Conservation (phyloP, 2,888 invertebrate genomes). For the Barypeithes pellucidus region DNA sequence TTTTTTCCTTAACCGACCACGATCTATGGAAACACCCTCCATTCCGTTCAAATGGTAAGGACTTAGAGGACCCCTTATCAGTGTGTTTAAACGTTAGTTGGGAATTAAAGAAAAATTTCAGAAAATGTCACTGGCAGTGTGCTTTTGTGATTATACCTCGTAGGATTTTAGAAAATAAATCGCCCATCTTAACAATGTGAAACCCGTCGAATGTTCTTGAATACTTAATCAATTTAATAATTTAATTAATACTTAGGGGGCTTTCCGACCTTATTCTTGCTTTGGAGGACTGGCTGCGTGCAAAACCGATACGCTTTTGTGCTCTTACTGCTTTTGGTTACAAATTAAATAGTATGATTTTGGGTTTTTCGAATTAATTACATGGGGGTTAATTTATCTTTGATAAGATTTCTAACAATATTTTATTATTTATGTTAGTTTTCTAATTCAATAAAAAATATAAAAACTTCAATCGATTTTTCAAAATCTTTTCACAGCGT, state of each 20-base stretch:
- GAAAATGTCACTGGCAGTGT: too few relatives aligned
- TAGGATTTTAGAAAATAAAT: conserved; percentile 20
- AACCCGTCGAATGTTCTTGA: conserved; percentile 34
- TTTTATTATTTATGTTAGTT: too few relatives aligned
- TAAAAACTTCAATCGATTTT: too few relatives aligned
- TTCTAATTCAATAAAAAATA: too few relatives aligned
- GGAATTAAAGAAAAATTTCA: too few relatives aligned
- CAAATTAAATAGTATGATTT: conserved; percentile 16
- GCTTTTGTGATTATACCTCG: conserved; percentile 20
- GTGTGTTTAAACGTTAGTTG: too few relatives aligned
- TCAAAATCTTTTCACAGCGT: too few relatives aligned
- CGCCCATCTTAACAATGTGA: conserved; percentile 32
- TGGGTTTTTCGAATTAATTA: conserved; percentile 5
- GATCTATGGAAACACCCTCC: too few relatives aligned
- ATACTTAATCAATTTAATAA: conserved; percentile 39
- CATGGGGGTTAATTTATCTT: neutral
- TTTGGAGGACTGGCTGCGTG: conserved; percentile 21
- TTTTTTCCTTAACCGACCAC: too few relatives aligned
- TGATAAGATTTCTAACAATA: too few relatives aligned
- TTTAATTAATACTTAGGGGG: conserved; percentile 35
- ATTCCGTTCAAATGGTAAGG: too few relatives aligned
- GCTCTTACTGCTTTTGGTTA: conserved; percentile 11
- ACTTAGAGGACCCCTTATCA: too few relatives aligned
- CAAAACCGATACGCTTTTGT: conserved; percentile 18
- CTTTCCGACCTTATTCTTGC: conserved; percentile 14